phyloP scores from a whole-genome alignment of 1,140 invertebrate species.

The Drosophila asahinai region DNA sequence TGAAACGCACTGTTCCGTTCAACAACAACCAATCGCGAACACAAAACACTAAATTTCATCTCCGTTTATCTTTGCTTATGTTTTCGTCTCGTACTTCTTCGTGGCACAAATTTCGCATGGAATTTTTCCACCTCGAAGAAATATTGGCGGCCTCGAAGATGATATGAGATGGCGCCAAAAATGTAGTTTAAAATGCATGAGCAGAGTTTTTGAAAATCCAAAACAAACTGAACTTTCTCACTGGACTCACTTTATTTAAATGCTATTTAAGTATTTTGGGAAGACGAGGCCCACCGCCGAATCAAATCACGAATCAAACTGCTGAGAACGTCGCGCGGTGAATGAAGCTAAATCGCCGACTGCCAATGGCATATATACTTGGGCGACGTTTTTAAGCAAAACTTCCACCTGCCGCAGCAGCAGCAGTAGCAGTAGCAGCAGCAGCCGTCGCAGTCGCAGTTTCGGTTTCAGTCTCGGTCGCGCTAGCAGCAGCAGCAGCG shows the following conservation, averaged over 20 bases:
- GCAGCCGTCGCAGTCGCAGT: conserved; percentile 1
- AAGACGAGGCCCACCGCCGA: conserved; percentile 7
- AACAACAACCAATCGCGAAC: conserved; percentile 19
- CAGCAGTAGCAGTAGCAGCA: conserved; percentile 22
- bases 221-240: conserved; percentile 27
- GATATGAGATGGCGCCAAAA: conserved; percentile 8
- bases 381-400: conserved; percentile 58
- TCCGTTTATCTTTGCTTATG: conserved; percentile 25
- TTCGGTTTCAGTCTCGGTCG: conserved; percentile 13
- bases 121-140: conserved; percentile 53
- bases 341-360: conserved; percentile 76
- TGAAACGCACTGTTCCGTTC: conserved; percentile 9
- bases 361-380: conserved; percentile 77
- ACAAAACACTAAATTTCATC: conserved; percentile 40
- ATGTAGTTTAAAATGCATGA: not conserved
- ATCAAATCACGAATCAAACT: conserved; percentile 25
- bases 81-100: conserved; percentile 37
- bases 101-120: conserved; percentile 59
- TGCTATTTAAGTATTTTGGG: not conserved
- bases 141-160: not conserved
- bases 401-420: conserved; percentile 52
- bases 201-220: conserved; percentile 7
- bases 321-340: conserved; percentile 76
- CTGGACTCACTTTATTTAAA: conserved; percentile 34
- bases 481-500: conserved; percentile 26